Evolutionary conservation across 1,140 invertebrate genomes (phyloP).

Genomic region (Euschistus heros): DNA sequence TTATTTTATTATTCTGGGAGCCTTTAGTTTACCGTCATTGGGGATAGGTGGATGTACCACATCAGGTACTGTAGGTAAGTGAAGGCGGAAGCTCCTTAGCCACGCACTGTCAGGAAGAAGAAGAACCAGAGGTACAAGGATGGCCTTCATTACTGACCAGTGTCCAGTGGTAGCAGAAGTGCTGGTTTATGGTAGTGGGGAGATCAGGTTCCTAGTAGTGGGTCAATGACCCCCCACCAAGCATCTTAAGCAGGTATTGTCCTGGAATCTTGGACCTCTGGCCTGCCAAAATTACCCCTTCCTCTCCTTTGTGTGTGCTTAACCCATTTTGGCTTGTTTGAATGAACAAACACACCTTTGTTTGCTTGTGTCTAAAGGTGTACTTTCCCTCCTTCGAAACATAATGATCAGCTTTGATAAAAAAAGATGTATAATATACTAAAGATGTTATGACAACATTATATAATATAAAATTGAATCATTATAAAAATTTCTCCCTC

Average conservation of each 20-base stretch:
- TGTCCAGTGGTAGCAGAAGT: neutral
- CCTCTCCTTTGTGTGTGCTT: constrained; percentile 1
- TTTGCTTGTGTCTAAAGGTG: too few species aligned
- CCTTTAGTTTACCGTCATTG: constrained; percentile 34
- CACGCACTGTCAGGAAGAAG: neutral
- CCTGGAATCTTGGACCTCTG: constrained; percentile 1
- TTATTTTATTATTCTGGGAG: constrained; percentile 6
- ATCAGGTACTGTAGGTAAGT: constrained; percentile 32
- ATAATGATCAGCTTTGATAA: too few species aligned
- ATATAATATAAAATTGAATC: too few species aligned
- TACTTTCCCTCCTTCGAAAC: too few species aligned
- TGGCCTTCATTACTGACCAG: constrained; percentile 6
- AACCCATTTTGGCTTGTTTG: neutral
- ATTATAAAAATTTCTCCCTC: too few species aligned
- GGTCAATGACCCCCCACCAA: constrained; percentile 14
- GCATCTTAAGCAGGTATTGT: constrained; percentile 5
- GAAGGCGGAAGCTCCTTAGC: constrained; percentile 4
- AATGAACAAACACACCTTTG: too few species aligned
- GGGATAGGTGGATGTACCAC: constrained; percentile 37
- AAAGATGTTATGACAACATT: too few species aligned
- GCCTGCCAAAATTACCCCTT: constrained; percentile 1
- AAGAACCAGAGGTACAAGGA: constrained; percentile 1
- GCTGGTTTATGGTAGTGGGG: constrained; percentile 2
- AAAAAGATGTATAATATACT: too few species aligned
- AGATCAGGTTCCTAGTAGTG: neutral